These are phyloP conservation scores for Xenopus laevis DNA, from an alignment of 2,113 vertebrate genomes.

Conservation along the genomic window DNA sequence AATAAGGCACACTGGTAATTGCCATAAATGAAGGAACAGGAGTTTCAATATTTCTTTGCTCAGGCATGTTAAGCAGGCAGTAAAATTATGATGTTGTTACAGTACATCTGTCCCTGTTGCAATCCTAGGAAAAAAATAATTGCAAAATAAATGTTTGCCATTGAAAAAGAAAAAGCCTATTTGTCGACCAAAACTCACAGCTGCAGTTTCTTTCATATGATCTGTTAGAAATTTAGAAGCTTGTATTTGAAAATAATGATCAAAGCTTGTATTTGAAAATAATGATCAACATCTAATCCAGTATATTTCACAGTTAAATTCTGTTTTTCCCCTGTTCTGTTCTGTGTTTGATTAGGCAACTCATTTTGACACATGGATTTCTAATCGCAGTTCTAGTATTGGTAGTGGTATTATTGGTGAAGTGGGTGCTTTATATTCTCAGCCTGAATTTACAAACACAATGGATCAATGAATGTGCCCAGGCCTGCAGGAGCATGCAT, in stretches of 20 bases:
- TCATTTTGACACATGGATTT: too few relatives aligned
- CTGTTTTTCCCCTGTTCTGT: too few relatives aligned
- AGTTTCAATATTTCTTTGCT: constrained; percentile 37
- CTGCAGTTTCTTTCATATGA: constrained; percentile 26
- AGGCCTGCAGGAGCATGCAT: too few relatives aligned
- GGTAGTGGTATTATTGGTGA: too few relatives aligned
- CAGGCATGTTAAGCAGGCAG: constrained; percentile 33
- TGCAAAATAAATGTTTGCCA: constrained; percentile 44
- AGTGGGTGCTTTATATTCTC: too few relatives aligned
- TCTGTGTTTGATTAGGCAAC: too few relatives aligned
- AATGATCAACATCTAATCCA: background rate
- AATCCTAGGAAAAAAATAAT: constrained; percentile 31
- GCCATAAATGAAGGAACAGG: constrained; percentile 25
- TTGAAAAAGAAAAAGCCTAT: constrained; percentile 33
- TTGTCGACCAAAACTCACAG: constrained; percentile 35
- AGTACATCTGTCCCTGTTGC: constrained; percentile 34
- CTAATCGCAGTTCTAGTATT: too few relatives aligned
- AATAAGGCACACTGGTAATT: constrained; percentile 22
- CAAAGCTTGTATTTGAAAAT: background rate
- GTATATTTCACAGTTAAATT: background rate
- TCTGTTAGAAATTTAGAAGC: constrained; percentile 5
- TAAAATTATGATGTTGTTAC: constrained; percentile 40
- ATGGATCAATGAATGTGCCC: too few relatives aligned
- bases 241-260: background rate
- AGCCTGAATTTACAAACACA: too few relatives aligned